Evolutionary conservation across 2,113 vertebrate genomes (phyloP).

Genomic region (Picathartes gymnocephalus): DNA sequence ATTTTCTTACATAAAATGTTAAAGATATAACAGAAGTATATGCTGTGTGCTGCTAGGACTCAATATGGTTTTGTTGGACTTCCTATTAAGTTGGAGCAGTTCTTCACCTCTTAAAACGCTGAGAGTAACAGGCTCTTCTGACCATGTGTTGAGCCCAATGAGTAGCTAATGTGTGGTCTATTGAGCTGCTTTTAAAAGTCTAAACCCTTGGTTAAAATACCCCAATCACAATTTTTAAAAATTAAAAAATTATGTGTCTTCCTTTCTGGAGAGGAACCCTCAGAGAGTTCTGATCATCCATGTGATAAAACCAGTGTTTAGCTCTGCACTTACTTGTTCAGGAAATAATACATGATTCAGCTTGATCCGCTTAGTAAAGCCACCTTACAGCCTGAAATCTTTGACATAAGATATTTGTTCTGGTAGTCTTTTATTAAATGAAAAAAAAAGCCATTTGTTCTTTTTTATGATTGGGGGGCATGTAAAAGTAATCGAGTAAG

Average conservation of each 20-base stretch:
- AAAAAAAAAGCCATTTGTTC: neutral
- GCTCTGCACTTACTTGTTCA: neutral
- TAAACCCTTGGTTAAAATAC: neutral
- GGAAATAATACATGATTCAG: neutral
- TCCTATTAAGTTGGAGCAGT: neutral
- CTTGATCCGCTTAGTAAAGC: neutral
- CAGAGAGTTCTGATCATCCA: neutral
- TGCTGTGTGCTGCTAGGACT: neutral
- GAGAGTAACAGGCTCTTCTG: neutral
- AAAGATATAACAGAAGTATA: neutral
- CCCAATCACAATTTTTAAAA: neutral
- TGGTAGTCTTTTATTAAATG: neutral
- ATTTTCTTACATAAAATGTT: neutral
- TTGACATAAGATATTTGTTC: neutral
- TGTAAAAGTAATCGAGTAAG: neutral
- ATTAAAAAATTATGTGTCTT: fast-evolving
- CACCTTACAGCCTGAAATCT: neutral
- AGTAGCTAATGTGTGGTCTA: neutral
- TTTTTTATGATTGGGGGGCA: neutral
- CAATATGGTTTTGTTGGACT: neutral
- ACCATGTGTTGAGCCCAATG: neutral
- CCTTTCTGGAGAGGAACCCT: neutral
- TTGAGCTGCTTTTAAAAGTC: neutral
- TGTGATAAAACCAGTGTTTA: neutral
- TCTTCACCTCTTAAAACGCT: neutral